Evolutionary conservation across 2,888 invertebrate genomes (phyloP).

Genomic region (Apantesis nais): DNA sequence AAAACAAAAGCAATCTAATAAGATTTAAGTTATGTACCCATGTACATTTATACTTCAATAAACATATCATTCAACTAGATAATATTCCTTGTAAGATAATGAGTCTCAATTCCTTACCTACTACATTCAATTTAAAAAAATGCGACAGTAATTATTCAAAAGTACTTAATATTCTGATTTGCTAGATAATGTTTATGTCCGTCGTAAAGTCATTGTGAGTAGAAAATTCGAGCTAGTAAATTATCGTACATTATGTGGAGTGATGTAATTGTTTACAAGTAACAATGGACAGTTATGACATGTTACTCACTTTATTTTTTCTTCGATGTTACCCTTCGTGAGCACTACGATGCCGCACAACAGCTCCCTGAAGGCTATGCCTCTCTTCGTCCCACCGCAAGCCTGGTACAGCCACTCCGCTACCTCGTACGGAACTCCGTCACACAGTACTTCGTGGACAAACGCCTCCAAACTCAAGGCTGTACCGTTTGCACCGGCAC

Average conservation of each 20-base stretch:
- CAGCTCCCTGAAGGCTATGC: constrained; percentile 93
- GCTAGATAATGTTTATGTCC: constrained; percentile 3
- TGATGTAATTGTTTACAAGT: constrained; percentile 55
- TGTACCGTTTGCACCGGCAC: constrained; percentile 89
- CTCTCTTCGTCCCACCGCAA: constrained; percentile 93
- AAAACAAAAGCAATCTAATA: background rate
- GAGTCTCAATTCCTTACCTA: background rate
- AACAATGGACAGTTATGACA: constrained; percentile 19
- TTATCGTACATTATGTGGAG: constrained; percentile 14
- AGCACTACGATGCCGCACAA: constrained; percentile 94
- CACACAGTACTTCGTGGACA: constrained; percentile 93
- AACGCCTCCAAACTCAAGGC: constrained; percentile 91
- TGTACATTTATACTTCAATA: background rate
- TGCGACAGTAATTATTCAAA: background rate
- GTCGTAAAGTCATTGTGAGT: constrained; percentile 4
- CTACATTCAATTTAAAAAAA: background rate
- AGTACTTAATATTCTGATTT: background rate
- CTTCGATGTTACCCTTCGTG: constrained; percentile 93
- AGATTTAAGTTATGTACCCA: background rate
- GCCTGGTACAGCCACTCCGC: constrained; percentile 93
- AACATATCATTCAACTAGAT: background rate
- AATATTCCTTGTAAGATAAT: background rate
- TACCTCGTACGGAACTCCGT: constrained; percentile 92
- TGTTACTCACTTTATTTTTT: constrained; percentile 90
- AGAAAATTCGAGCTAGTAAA: constrained; percentile 25